Percentiles rank a stretch among this genome's conserved stretches.
Conservation (phyloP, 2,113 vertebrate genomes). For the Poeciliopsis turrubarensis region DNA sequence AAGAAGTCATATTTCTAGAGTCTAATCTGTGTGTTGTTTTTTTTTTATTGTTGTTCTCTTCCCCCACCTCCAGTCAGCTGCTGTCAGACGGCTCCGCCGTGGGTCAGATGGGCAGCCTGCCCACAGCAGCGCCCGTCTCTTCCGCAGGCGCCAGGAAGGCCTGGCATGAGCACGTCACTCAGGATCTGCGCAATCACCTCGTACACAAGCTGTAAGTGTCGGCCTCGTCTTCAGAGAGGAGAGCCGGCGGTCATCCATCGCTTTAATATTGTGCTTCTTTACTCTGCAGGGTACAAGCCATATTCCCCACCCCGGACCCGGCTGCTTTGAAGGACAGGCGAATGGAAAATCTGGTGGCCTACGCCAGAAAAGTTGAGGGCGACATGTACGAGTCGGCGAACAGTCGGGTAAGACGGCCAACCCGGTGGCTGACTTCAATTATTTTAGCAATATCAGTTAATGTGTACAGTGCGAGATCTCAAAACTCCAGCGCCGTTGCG, state of each 20-base stretch:
- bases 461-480: background rate
- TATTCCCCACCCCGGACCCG: slow-evolving; percentile 97
- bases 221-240: background rate
- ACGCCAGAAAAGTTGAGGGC: slow-evolving; percentile 97
- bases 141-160: slow-evolving; percentile 91
- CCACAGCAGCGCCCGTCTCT: slow-evolving; percentile 91
- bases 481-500: background rate
- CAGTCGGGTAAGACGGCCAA: slow-evolving; percentile 87
- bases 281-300: slow-evolving; percentile 92
- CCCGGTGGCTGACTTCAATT: background rate
- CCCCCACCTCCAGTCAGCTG: slow-evolving; percentile 82
- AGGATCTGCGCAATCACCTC: slow-evolving; percentile 98
- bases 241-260: background rate
- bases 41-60: background rate
- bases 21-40: background rate
- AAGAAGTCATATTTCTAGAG: background rate
- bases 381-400: slow-evolving; percentile 99
- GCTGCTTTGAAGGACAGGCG: slow-evolving; percentile 97
- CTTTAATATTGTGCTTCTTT: slow-evolving; percentile 9
- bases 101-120: slow-evolving; percentile 87
- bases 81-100: slow-evolving; percentile 87
- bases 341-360: slow-evolving; percentile 98
- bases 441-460: background rate
- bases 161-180: slow-evolving; percentile 99
- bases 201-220: slow-evolving; percentile 95